phyloP scores from a whole-genome alignment of 2,797 vertebrate genomes.

The Pseudochromis fuscus region DNA sequence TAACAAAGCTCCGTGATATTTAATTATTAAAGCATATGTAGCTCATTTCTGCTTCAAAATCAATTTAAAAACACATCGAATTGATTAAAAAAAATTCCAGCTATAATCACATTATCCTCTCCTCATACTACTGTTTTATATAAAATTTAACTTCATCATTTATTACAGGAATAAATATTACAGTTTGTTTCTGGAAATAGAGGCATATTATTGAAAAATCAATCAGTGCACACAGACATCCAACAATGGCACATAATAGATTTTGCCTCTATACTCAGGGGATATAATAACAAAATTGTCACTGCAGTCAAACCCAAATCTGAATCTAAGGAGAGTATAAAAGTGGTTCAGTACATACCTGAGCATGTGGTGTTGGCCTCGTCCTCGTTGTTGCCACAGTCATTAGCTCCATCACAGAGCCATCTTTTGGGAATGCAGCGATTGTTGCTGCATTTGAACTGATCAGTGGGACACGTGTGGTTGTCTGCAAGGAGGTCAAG shows the following conservation, averaged over 20 bases:
- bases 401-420: slow-evolving; percentile 96
- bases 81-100: not conserved
- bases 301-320: not conserved
- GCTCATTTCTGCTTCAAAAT: slow-evolving; percentile 15
- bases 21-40: not conserved
- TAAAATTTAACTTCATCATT: not conserved
- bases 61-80: not conserved
- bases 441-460: slow-evolving; percentile 96
- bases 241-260: not conserved
- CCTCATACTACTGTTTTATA: slow-evolving; percentile 2
- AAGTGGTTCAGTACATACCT: slow-evolving; percentile 80
- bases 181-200: not conserved
- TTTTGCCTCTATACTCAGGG: not conserved
- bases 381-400: slow-evolving; percentile 93
- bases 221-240: not conserved
- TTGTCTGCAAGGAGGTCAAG: slow-evolving; percentile 81
- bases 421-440: slow-evolving; percentile 96
- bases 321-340: not conserved
- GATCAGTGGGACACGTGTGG: slow-evolving; percentile 92
- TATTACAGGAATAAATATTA: not conserved
- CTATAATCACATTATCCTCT: slow-evolving; percentile 3
- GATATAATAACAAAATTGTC: not conserved
- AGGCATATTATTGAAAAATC: not conserved
- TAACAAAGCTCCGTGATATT: slow-evolving; percentile 16
- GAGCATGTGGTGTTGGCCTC: slow-evolving; percentile 94